Base-by-base conservation (phyloP, 2,888 invertebrate genomes). In the Ernsta delagoae region DNA sequence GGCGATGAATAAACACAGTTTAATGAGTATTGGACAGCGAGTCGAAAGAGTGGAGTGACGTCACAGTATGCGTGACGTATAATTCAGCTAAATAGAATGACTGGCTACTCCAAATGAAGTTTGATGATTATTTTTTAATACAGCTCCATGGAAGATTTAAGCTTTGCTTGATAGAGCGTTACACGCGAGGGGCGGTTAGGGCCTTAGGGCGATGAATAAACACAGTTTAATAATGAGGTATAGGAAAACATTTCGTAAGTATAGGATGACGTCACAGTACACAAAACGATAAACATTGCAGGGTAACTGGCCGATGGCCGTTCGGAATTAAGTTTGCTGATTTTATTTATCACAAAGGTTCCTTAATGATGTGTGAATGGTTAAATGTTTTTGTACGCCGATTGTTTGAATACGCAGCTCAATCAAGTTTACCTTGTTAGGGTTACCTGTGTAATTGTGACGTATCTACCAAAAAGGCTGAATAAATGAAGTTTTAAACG, bases 331-430 rank as follows among this genome's bases (percentile, higher is more conserved):
- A 68, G 61, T 68, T 62, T 48, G 68, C 62, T 68, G 68, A 68
- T 68, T 54, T n/a, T n/a, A 62, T 68, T 68, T 68, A 62, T 68
- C 57, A 68, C 68, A 68, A 62, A 62, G 68, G 68, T n/a, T 8
- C 50, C 48, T 8, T 68, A 68, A 68, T 63, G 68, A 68, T 16
- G 68, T 68, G 62, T 41, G 56, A 39, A 43, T 9, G 12, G 50
- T 50, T 16, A 39, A 60, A 56, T 59, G 50, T 59, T 54, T 68
- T 16, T 8, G 50, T 16, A 3, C 16, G 50, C 8, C 16, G 50
- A 50, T 50, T 50, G 50, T 16, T 48, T 48, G 45, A n/a, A 8
- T 24, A 16, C 50, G 1, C 48, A 6, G 54, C 53, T 36, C 67
- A 68, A 62, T 62, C 41, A 41, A 53, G 24, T n/a, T 53, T 53